Evolutionary conservation across 2,888 invertebrate genomes (phyloP), one percentile per base, ranked within the genome.

Genomic region (Meiosimyza platycephala): DNA sequence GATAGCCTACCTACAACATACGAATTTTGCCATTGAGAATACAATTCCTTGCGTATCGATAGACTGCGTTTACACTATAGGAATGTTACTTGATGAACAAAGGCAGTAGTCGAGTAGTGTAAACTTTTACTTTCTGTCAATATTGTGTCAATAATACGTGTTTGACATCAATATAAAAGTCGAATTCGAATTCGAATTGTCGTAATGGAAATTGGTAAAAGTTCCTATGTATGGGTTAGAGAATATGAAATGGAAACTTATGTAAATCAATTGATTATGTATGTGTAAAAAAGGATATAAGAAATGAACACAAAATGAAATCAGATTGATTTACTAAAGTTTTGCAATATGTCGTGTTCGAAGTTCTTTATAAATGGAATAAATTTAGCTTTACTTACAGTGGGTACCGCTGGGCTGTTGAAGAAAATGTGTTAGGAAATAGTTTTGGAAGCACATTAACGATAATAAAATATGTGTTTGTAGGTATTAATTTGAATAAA

Each of bases 91-190:
- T 7, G 64, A 59, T 50, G 16, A 77, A 77, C 74, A 74, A 76
- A 71, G 74, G 70, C 72, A 80, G 79, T 79, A 40, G 59, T 16
- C 47, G 76, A 71, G 76, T 71, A 73, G 74, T 71, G 74, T 76
- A 78, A 78, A 76, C 77, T 76, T 75, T 78, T 76, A 81, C 81
- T 83, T 85, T 82, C 84, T 83, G 82, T 83, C 84, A 82, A 82
- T 84, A 83, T 83, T 84, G 82, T 83, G 84, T 84, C 84, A 84
- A 84, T 83, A 80, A 78, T 79, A 74, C 74, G 71, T 79, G 71
- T 71, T 68, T 48, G 71, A 51, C 54, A 57, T 57, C 67, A 48
- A 64, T 18, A 48, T 57, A 57, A 57, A 57, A 40, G 18, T 67
- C 67, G 57, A 57, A 54, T 67, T 55, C 67, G 57, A 57, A 54